Base-by-base conservation (phyloP, 2,113 vertebrate genomes). In the Scartelaos histophorus region DNA sequence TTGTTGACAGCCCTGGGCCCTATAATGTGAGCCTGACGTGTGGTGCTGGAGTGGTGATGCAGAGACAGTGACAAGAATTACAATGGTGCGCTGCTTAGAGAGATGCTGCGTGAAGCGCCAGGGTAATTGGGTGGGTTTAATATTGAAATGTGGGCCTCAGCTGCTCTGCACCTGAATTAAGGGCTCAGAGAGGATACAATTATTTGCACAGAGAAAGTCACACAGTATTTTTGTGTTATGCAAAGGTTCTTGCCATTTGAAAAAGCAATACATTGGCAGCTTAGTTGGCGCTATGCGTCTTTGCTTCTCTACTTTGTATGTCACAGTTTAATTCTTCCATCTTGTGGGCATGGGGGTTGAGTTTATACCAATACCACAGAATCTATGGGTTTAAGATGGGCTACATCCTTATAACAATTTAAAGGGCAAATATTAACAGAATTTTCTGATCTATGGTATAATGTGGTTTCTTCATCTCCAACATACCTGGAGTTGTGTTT, bases 81-180 rank as follows among this genome's bases (percentile, higher is more conserved):
- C 61, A 75, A 76, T 69, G 69, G 58, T 45, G 58, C 47, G 62
- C 69, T 76, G 62, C 57, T 54, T 45, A 64, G 71, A 51, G 29
- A 67, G 62, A 66, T 38, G 61, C 24, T 29, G 69, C 49, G 64
- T 73, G 65, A 73, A 61, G 61, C 67, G 60, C 35, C 67, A 66
- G 21, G 29, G 19, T 82, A 79, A 77, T 82, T 82, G 78, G 29
- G 61, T 62, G 38, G 34, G 58, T 82, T 70, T 68, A 56, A 80
- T 76, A 75, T 72, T 53, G 22, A 76, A 49, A 62, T 64, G 56
- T 76, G 70, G 25, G n/a, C 62, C 64, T 53, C 43, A 47, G 56
- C 61, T 22, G 51, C 51, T 54, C 19, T 56, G 17, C 62, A 61
- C 24, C 45, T 56, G 15, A 70, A 10, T 77, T 29, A 22, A 69